Evolutionary conservation across 2,888 invertebrate genomes (phyloP).

Genomic region (Myathropa florea): DNA sequence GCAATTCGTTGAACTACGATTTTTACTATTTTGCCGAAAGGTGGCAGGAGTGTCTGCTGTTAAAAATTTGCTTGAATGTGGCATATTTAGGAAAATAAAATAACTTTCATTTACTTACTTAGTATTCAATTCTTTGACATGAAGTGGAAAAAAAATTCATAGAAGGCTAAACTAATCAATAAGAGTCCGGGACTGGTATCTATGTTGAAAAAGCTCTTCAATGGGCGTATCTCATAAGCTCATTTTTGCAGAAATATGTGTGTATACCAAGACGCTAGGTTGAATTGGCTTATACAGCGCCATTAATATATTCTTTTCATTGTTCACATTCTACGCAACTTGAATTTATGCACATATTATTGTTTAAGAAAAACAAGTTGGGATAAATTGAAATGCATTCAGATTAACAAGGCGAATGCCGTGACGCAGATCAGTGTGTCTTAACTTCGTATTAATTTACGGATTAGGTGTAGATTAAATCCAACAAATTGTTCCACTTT

Average conservation of each 20-base stretch:
- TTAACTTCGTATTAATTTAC: too few species aligned
- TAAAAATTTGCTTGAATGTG: not conserved
- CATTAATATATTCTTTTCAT: not conserved
- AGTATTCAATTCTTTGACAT: not conserved
- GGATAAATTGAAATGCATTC: not conserved
- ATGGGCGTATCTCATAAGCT: constrained; percentile 64
- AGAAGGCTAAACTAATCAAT: constrained; percentile 23
- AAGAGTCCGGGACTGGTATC: constrained; percentile 9
- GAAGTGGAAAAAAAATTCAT: not conserved
- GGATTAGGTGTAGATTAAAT: too few species aligned
- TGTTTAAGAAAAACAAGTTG: not conserved
- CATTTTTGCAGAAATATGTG: constrained; percentile 54
- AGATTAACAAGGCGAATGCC: not conserved
- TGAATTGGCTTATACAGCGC: not conserved
- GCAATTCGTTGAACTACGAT: constrained; percentile 1
- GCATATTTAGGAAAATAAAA: not conserved
- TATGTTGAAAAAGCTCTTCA: constrained; percentile 39
- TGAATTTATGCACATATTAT: not conserved
- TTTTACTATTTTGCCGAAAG: not conserved
- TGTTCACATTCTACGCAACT: not conserved
- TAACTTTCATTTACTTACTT: not conserved
- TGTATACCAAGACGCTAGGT: not conserved
- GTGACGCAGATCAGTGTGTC: too few species aligned
- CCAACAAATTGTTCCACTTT: too few species aligned
- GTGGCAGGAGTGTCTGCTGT: not conserved